Conservation (phyloP, 2,888 invertebrate genomes). For the Neria commutata region DNA sequence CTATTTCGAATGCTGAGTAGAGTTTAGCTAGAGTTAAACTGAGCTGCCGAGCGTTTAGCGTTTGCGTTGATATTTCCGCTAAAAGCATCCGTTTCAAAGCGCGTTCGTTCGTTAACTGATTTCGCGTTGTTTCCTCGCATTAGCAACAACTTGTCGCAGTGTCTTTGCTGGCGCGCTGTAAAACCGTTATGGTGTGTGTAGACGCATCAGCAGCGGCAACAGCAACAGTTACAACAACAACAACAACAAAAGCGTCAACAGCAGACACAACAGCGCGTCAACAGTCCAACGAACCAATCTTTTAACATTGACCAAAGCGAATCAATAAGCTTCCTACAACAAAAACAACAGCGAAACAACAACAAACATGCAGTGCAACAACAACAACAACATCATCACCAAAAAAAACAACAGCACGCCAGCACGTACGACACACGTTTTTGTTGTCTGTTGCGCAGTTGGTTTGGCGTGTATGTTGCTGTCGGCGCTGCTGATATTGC, state of each 20-base stretch:
- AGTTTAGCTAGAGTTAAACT: too few relatives aligned
- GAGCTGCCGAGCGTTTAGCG: too few relatives aligned
- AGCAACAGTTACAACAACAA: background rate
- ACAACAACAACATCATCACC: too few relatives aligned
- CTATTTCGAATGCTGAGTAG: too few relatives aligned
- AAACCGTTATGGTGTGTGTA: constrained; percentile 45
- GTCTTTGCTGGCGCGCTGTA: constrained; percentile 37
- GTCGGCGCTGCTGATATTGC: constrained; percentile 11
- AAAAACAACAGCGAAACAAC: background rate
- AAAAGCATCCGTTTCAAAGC: constrained; percentile 53
- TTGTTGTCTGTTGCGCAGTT: background rate
- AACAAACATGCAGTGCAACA: too few relatives aligned
- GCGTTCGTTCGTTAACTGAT: constrained; percentile 58
- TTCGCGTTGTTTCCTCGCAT: constrained; percentile 49
- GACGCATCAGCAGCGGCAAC: constrained; percentile 19
- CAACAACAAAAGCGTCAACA: background rate
- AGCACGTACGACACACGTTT: constrained; percentile 25
- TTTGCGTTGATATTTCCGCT: constrained; percentile 27
- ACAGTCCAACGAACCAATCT: constrained; percentile 11
- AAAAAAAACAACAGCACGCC: too few relatives aligned
- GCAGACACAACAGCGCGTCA: constrained; percentile 4
- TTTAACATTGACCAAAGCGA: constrained; percentile 41
- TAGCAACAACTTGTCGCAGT: constrained; percentile 39
- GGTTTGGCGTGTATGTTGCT: constrained; percentile 27
- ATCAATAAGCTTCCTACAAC: constrained; percentile 43